These are phyloP conservation scores for Xenotilapia leptura DNA, from an alignment of 2,113 vertebrate species.

Conservation along the genomic window DNA sequence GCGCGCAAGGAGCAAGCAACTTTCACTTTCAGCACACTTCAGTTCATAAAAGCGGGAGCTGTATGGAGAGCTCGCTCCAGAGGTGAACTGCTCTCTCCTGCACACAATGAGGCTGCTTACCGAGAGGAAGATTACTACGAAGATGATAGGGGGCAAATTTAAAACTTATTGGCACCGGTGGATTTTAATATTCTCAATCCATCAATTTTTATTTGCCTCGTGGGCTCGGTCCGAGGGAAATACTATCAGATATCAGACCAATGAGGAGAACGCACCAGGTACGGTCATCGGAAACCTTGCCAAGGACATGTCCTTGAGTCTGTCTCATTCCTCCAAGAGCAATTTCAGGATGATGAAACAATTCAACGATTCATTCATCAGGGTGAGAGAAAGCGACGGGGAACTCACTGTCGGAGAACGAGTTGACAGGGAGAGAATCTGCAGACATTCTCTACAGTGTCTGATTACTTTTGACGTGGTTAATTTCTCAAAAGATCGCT, in stretches of 20 bases:
- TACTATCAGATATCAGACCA: constrained; percentile 86
- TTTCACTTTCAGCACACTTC: constrained; percentile 63
- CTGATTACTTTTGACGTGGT: constrained; percentile 91
- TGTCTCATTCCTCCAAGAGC: constrained; percentile 75
- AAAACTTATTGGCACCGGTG: constrained; percentile 63
- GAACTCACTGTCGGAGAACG: constrained; percentile 85
- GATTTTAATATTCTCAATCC: constrained; percentile 52
- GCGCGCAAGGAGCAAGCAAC: constrained; percentile 57
- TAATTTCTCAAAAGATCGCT: constrained; percentile 86
- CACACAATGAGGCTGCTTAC: constrained; percentile 34
- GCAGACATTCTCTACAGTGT: constrained; percentile 81
- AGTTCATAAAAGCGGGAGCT: constrained; percentile 40
- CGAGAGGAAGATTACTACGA: constrained; percentile 5
- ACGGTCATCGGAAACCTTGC: constrained; percentile 91
- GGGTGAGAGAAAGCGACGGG: constrained; percentile 87
- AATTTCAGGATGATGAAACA: constrained; percentile 94
- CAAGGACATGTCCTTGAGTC: constrained; percentile 85
- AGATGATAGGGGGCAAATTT: constrained; percentile 39
- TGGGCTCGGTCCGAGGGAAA: constrained; percentile 71
- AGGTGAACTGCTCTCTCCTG: constrained; percentile 34
- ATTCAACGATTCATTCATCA: constrained; percentile 87
- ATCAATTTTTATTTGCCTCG: constrained; percentile 48
- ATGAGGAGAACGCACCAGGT: constrained; percentile 85
- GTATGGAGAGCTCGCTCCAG: constrained; percentile 39
- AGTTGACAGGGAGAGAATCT: constrained; percentile 87